Base-by-base conservation (phyloP, 1,140 invertebrate species). In the Halictus rubicundus region DNA sequence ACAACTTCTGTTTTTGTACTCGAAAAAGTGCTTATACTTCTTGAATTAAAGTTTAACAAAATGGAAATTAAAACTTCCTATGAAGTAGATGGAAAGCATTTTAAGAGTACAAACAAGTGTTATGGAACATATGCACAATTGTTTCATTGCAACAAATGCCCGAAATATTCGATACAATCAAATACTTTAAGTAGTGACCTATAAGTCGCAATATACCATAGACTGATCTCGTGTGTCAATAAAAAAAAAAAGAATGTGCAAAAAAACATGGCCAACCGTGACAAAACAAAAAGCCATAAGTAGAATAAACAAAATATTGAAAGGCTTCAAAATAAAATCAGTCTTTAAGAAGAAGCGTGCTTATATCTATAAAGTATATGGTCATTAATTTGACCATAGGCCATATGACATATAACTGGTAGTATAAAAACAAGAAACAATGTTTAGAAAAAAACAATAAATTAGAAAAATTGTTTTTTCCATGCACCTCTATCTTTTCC, bases 241-340 rank as follows among this genome's bases (percentile, higher is more conserved):
- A 78, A 68, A 83, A 87, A 77, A 87, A 85, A 52, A 87, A 86
- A 87, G n/a, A 82, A 78, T 77, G 89, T 91, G 90, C 90, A 87
- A 66, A 83, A 81, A 87, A 71, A 83, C 80, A 88, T 85, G 32
- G 79, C 87, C 68, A 85, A 88, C 23, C 69, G 82, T 90, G 87
- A 91, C 87, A 73, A 87, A 91, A 91, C 85, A 87, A 82, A 89
- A 92, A 92, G 90, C 91, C 57, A 86, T 83, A 57, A 87, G 72
- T 83, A 85, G 71, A 75, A 54, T 54, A 76, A 57, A 63, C 65
- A 76, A 83, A 82, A 69, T 68, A 79, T 69, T 64, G 39, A 60
- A 27, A 65, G 68, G 76, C 69, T 70, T 57, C 52, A 76, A 85
- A 85, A 75, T 61, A 70, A 75, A 84, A 78, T 65, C 83, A 83